phyloP scores from a whole-genome alignment of 1,140 invertebrate species.

The Dendrolimus punctatus region DNA sequence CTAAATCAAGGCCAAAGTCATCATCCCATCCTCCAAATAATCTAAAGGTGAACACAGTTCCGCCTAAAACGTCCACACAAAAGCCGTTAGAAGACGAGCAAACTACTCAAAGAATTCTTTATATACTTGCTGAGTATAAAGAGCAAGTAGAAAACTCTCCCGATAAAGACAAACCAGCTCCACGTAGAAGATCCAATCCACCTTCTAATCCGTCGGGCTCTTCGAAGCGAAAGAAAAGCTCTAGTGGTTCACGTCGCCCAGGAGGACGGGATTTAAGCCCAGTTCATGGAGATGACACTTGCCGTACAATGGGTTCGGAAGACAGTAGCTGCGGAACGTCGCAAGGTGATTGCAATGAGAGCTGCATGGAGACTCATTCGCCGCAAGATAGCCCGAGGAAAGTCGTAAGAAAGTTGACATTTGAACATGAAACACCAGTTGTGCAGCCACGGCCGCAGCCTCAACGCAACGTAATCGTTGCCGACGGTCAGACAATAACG shows the following conservation, averaged over 20 bases:
- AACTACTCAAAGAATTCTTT: conserved; percentile 85
- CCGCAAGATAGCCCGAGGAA: conserved; percentile 67
- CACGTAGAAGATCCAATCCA: conserved; percentile 80
- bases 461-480: conserved; percentile 73
- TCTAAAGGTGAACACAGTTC: conserved; percentile 77
- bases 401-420: conserved; percentile 59
- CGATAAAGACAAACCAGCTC: conserved; percentile 87
- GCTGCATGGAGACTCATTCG: conserved; percentile 58
- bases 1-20: conserved; percentile 71
- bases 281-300: conserved; percentile 75
- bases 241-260: conserved; percentile 70
- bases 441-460: conserved; percentile 30
- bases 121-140: conserved; percentile 86
- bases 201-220: conserved; percentile 80
- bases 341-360: conserved; percentile 68
- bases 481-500: conserved; percentile 70
- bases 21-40: conserved; percentile 72
- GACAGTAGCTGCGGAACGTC: conserved; percentile 80
- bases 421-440: conserved; percentile 45
- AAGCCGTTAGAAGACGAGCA: conserved; percentile 88
- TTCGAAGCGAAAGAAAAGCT: conserved; percentile 82
- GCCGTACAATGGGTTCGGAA: conserved; percentile 79
- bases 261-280: conserved; percentile 73
- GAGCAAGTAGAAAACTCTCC: conserved; percentile 86
- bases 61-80: conserved; percentile 78